Conservation (phyloP, 2,888 invertebrate genomes). For the Hypselothyrea guttata region DNA sequence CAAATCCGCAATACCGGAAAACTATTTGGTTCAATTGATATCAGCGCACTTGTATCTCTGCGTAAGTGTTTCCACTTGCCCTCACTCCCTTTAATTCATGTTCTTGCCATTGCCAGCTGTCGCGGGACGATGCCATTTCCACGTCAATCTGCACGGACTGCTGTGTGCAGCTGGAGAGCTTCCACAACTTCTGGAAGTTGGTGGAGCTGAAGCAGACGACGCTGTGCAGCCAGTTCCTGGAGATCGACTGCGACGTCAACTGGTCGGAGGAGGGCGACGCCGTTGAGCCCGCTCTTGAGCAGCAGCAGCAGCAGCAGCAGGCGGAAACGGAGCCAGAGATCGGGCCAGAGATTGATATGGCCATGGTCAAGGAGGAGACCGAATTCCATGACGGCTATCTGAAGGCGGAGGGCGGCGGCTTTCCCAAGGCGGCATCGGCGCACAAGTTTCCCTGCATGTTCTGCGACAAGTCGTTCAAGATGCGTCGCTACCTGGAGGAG, state of each 20-base stretch:
- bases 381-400: slow-evolving; percentile 52
- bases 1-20: slow-evolving; percentile 55
- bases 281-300: background rate
- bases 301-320: slow-evolving; percentile 10
- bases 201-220: slow-evolving; percentile 67
- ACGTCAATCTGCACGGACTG: slow-evolving; percentile 64
- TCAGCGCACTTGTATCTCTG: slow-evolving; percentile 74
- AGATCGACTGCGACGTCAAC: slow-evolving; percentile 67
- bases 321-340: slow-evolving; percentile 32
- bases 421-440: slow-evolving; percentile 19
- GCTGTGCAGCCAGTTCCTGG: slow-evolving; percentile 60
- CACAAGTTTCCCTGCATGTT: slow-evolving; percentile 68
- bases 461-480: slow-evolving; percentile 74
- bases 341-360: slow-evolving; percentile 14
- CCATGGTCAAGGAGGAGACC: slow-evolving; percentile 36
- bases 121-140: slow-evolving; percentile 65
- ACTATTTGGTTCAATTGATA: slow-evolving; percentile 70
- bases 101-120: slow-evolving; percentile 52
- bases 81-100: background rate
- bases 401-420: slow-evolving; percentile 43
- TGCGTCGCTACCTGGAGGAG: slow-evolving; percentile 68
- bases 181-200: slow-evolving; percentile 66
- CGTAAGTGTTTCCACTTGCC: slow-evolving; percentile 51
- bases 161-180: slow-evolving; percentile 60
- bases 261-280: slow-evolving; percentile 57